Evolutionary conservation across 37 sponge, comb jelly and placozoan genomes (phyloP).

Genomic region (Axinella damicornis): DNA sequence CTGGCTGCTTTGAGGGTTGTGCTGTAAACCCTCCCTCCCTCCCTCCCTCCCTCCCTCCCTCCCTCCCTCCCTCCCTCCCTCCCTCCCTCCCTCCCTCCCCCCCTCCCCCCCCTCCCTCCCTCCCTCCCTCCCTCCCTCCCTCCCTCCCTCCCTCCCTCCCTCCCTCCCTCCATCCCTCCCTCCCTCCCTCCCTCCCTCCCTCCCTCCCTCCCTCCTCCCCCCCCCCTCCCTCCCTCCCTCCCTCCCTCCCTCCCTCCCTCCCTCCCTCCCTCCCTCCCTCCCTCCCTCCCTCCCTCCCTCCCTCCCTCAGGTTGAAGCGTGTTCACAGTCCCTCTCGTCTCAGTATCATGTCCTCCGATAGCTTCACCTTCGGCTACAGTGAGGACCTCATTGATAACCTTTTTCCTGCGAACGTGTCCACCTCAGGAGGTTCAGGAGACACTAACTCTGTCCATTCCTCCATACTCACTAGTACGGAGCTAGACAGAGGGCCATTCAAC

Average conservation of each 20-base stretch:
- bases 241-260: not conserved
- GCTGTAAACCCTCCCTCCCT: not conserved
- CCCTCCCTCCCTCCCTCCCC: no score
- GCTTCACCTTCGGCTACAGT: not conserved
- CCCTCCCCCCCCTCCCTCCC: no score
- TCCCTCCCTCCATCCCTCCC: not conserved
- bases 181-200: not conserved
- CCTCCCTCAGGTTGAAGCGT: not conserved
- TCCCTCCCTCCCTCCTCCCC: not conserved
- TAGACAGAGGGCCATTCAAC: no score
- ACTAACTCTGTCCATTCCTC: not conserved
- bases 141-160: no score
- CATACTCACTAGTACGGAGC: no score
- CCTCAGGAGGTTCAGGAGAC: not conserved
- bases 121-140: no score
- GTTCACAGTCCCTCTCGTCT: not conserved
- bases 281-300: constrained; percentile 25
- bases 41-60: not conserved
- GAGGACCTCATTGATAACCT: not conserved
- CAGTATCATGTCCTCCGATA: constrained; percentile 2
- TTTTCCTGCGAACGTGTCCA: not conserved
- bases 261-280: constrained; percentile 7
- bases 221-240: not conserved
- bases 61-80: not conserved
- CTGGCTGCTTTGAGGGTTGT: no score